Conservation (phyloP, 23 tunicate genomes). For the Halocynthia roretzi region DNA sequence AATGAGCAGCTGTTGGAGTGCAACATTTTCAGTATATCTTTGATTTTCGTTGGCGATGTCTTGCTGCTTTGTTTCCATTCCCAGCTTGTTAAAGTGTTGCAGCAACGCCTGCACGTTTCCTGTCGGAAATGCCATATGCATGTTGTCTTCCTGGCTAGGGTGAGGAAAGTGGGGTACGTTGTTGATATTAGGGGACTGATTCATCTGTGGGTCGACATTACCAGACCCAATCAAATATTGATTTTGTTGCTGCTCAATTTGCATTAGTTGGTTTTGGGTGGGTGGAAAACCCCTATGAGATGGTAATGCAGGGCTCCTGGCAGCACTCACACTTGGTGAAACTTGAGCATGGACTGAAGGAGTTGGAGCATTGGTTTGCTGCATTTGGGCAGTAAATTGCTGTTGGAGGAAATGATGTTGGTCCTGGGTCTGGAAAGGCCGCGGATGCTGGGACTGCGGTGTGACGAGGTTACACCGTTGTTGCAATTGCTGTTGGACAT, state of each 20-base stretch:
- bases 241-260: background rate
- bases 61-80: background rate
- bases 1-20: background rate
- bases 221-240: background rate
- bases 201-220: background rate
- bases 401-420: background rate
- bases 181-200: background rate
- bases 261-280: too few relatives aligned
- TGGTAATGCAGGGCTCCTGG: too few relatives aligned
- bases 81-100: conserved; percentile 1
- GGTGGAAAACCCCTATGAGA: too few relatives aligned
- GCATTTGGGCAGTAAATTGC: background rate
- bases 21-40: background rate
- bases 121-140: background rate
- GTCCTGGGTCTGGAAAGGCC: background rate
- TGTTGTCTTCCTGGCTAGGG: background rate
- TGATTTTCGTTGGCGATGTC: conserved; percentile 4
- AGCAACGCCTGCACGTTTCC: conserved; percentile 5
- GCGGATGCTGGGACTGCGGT: too few relatives aligned
- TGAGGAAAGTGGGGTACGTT: background rate
- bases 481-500: background rate
- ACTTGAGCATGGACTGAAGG: background rate
- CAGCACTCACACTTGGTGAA: background rate
- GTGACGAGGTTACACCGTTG: too few relatives aligned
- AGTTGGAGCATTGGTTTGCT: background rate